phyloP scores from a whole-genome alignment of 2,888 invertebrate genomes.

The Cyrtodaria siliqua region DNA sequence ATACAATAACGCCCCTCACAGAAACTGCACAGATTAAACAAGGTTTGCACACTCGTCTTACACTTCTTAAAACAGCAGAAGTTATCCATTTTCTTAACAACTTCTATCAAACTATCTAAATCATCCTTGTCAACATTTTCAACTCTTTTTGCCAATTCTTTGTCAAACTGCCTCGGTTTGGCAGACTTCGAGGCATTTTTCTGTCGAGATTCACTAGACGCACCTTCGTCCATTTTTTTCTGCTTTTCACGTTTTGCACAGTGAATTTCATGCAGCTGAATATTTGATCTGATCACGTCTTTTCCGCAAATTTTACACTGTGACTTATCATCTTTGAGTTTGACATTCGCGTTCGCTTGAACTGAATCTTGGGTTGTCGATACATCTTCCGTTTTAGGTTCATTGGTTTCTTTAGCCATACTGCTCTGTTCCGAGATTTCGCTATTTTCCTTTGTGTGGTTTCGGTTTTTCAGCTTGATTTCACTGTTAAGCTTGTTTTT shows the following conservation, averaged over 20 bases:
- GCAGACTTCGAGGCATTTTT: constrained; percentile 33
- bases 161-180: constrained; percentile 44
- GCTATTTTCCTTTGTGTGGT: not conserved
- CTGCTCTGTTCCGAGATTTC: too few species aligned
- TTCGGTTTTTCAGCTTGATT: too few species aligned
- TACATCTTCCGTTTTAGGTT: not conserved
- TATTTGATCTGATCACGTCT: constrained; percentile 74
- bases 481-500: too few species aligned
- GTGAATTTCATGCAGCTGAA: constrained; percentile 73
- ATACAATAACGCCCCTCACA: constrained; percentile 89
- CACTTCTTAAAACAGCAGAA: constrained; percentile 88
- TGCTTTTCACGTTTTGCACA: constrained; percentile 60
- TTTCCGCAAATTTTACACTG: constrained; percentile 71
- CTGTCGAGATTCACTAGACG: constrained; percentile 32
- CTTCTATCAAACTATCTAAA: constrained; percentile 88
- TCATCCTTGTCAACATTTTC: constrained; percentile 83
- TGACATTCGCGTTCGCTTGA: not conserved
- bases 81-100: constrained; percentile 88
- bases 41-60: constrained; percentile 80
- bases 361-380: not conserved
- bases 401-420: not conserved
- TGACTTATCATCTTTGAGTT: constrained; percentile 48
- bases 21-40: constrained; percentile 88
- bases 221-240: not conserved
- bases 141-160: constrained; percentile 62